A percentile compares a stretch with the other conserved stretches of the same genome.
phyloP scores from a whole-genome alignment of 2,888 invertebrate genomes.

The Terebella lapidaria region DNA sequence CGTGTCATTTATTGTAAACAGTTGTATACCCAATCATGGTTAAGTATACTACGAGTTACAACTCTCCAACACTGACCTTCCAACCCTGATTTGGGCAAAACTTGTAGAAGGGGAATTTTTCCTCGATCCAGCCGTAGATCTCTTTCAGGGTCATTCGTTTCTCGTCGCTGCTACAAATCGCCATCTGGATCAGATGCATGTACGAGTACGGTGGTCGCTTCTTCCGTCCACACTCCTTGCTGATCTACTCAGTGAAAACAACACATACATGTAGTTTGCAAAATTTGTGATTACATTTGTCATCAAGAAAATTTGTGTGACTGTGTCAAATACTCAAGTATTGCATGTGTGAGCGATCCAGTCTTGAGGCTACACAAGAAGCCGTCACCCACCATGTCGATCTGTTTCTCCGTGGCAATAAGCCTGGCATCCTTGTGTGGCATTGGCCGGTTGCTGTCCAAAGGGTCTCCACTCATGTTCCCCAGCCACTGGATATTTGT shows the following conservation, averaged over 20 bases:
- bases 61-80: slow-evolving; percentile 39
- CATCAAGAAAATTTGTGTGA: too few species aligned
- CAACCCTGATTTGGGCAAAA: slow-evolving; percentile 41
- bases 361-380: too few species aligned
- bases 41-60: too few species aligned
- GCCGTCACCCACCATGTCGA: background rate
- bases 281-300: too few species aligned
- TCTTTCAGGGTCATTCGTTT: slow-evolving; percentile 41
- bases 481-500: slow-evolving; percentile 1
- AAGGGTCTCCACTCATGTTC: background rate
- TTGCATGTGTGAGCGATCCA: too few species aligned
- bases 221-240: background rate
- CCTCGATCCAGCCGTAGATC: slow-evolving; percentile 47
- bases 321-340: too few species aligned
- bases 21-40: too few species aligned
- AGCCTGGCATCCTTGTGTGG: background rate
- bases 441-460: background rate
- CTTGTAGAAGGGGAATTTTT: slow-evolving; percentile 42
- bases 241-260: too few species aligned
- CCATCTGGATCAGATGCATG: slow-evolving; percentile 47
- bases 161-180: slow-evolving; percentile 37
- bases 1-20: background rate
- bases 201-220: slow-evolving; percentile 45
- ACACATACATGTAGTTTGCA: too few species aligned
- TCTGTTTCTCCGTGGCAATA: background rate